Conservation (phyloP, 2,113 vertebrate genomes). For the Alces alces region DNA sequence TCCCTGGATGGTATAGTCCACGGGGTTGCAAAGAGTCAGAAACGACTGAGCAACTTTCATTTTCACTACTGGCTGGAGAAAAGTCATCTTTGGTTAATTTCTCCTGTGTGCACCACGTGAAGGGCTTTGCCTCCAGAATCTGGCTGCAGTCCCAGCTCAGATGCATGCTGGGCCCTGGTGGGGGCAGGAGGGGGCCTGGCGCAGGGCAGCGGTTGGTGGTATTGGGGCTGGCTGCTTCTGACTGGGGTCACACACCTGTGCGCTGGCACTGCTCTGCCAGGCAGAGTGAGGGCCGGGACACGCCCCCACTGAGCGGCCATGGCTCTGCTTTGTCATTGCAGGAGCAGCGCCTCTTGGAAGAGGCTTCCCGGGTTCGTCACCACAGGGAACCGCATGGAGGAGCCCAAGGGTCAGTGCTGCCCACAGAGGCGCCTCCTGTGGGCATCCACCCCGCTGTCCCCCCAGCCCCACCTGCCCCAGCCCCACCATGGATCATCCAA, state of each 20-base stretch:
- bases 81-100: too few species aligned
- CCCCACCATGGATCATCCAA: slow-evolving; percentile 82
- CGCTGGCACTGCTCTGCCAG: not conserved
- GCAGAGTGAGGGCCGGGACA: not conserved
- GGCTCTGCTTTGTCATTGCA: slow-evolving; percentile 59
- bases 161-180: too few species aligned
- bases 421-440: not conserved
- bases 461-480: slow-evolving; percentile 30
- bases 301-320: accelerated
- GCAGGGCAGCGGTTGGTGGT: not conserved
- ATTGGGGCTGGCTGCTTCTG: too few species aligned
- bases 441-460: slow-evolving; percentile 66
- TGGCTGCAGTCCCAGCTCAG: not conserved
- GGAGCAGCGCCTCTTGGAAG: slow-evolving; percentile 86
- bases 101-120: accelerated
- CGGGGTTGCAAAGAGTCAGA: not conserved
- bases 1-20: not conserved
- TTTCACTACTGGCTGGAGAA: not conserved
- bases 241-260: not conserved
- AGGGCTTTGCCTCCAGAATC: not conserved
- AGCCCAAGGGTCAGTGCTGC: slow-evolving; percentile 16
- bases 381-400: slow-evolving; percentile 65
- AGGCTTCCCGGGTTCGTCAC: slow-evolving; percentile 70
- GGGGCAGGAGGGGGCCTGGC: not conserved
- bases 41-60: not conserved